These are phyloP conservation scores for Arothron firmamentum DNA, from an alignment of 2,113 vertebrate genomes.

Conservation along the genomic window DNA sequence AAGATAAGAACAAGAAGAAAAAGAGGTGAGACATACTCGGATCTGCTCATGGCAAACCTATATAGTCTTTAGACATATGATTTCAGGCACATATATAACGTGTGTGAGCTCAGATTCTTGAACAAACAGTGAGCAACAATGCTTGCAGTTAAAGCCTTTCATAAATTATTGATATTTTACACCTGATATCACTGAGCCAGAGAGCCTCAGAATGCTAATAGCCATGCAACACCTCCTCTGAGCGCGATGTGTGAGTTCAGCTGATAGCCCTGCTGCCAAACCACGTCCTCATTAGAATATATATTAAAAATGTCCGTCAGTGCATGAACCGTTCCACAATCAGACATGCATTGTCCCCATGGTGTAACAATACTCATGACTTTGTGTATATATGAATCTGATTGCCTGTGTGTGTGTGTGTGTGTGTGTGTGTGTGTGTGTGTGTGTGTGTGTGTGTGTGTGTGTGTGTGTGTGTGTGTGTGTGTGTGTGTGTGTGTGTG, in stretches of 20 bases:
- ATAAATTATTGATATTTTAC: conserved; percentile 53
- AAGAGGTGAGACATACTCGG: conserved; percentile 80
- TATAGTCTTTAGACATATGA: background rate
- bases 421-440: conserved; percentile 19
- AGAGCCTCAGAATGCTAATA: conserved; percentile 33
- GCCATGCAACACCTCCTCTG: conserved; percentile 11
- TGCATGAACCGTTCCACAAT: conserved; percentile 15
- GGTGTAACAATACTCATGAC: background rate
- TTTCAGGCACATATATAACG: background rate
- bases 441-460: conserved; percentile 31
- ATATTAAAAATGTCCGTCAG: conserved; percentile 30
- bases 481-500: conserved; percentile 26
- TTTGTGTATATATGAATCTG: conserved; percentile 18
- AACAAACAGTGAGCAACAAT: conserved; percentile 20
- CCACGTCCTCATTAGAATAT: conserved; percentile 27
- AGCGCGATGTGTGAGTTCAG: conserved; percentile 4
- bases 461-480: conserved; percentile 10
- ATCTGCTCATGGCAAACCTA: background rate
- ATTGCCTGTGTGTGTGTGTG: conserved; percentile 18
- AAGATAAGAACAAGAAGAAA: conserved; percentile 93
- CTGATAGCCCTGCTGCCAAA: background rate
- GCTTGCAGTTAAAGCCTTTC: conserved; percentile 17
- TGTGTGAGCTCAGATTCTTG: background rate
- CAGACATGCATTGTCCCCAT: conserved; percentile 24
- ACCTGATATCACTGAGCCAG: conserved; percentile 28